A percentile compares a stretch with the other conserved stretches of the same genome.
Conservation (phyloP, 2,113 vertebrate genomes). For the Cyrtonyx montezumae region DNA sequence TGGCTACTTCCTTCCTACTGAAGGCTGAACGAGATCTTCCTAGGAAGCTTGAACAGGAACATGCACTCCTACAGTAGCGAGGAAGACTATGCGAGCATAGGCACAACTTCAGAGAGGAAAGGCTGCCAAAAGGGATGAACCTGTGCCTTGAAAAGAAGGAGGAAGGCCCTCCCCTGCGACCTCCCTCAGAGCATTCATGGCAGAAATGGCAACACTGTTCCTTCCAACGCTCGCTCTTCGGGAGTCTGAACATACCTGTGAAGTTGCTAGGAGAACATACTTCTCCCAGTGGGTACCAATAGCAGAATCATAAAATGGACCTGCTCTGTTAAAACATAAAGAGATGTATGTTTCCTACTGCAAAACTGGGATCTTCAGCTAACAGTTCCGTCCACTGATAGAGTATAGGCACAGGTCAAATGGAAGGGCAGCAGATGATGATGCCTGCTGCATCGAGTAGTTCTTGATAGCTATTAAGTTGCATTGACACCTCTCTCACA, state of each 20-base stretch:
- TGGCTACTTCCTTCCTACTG: background rate
- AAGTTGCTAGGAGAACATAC: background rate
- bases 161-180: accelerated
- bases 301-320: background rate
- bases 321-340: too few relatives aligned
- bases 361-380: background rate
- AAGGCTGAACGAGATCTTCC: background rate
- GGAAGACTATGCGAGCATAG: background rate
- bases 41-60: background rate
- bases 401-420: background rate
- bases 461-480: background rate
- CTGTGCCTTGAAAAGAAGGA: background rate
- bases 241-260: background rate
- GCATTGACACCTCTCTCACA: background rate
- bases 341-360: background rate
- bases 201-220: background rate
- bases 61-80: background rate
- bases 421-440: background rate
- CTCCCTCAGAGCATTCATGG: background rate
- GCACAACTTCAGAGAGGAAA: background rate
- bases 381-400: background rate
- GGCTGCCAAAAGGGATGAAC: background rate
- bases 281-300: background rate
- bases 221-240: background rate
- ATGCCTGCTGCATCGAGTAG: background rate